Percentiles rank a stretch among this genome's conserved stretches.
Conservation (phyloP, 2,888 invertebrate genomes). For the Leucophenga maculata region DNA sequence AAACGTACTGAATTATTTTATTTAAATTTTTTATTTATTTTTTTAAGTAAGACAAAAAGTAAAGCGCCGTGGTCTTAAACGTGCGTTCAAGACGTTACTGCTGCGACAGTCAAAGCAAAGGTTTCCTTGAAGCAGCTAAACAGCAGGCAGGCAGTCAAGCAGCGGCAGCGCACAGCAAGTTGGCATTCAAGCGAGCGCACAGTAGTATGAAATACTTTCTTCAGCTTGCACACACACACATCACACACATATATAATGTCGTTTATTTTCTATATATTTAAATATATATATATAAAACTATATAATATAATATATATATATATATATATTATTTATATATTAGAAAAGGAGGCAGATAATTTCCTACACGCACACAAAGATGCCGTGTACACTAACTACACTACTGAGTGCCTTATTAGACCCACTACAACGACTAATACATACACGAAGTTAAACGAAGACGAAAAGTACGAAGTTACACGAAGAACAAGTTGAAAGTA, state of each 20-base stretch:
- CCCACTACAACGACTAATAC: constrained; percentile 35
- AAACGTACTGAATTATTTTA: constrained; percentile 66
- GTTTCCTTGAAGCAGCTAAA: constrained; percentile 59
- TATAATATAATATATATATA: constrained; percentile 54
- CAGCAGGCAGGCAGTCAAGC: not conserved
- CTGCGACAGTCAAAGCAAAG: constrained; percentile 45
- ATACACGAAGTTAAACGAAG: constrained; percentile 23
- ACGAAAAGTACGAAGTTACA: constrained; percentile 20
- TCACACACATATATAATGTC: constrained; percentile 33
- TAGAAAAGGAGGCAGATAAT: constrained; percentile 55
- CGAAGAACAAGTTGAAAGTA: not conserved
- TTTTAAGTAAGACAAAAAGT: constrained; percentile 47
- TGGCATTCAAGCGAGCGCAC: constrained; percentile 19
- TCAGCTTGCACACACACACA: constrained; percentile 19
- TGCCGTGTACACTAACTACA: not conserved
- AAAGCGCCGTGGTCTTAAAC: constrained; percentile 42
- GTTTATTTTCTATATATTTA: constrained; percentile 15
- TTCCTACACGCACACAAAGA: constrained; percentile 54
- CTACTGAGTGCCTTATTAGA: constrained; percentile 60
- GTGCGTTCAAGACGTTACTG: constrained; percentile 62
- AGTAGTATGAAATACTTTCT: constrained; percentile 24
- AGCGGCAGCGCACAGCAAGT: constrained; percentile 1
- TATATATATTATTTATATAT: constrained; percentile 62
- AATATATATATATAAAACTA: constrained; percentile 30
- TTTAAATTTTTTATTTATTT: constrained; percentile 37